Evolutionary conservation across 2,113 vertebrate species (phyloP).

Genomic region (Potamarius usumacintae): DNA sequence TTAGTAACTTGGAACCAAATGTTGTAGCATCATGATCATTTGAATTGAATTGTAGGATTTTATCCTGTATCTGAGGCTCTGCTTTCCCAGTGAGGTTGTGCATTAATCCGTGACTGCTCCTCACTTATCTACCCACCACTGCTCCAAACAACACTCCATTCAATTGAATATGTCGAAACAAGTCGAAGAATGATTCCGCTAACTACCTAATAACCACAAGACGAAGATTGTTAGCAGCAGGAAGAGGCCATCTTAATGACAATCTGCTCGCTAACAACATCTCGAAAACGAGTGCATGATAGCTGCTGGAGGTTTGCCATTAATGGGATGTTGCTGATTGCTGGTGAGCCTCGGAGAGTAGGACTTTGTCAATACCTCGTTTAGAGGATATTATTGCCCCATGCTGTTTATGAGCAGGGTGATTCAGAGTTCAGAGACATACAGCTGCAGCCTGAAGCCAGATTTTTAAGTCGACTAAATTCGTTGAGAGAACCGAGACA

Average conservation of each 20-base stretch:
- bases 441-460: neutral
- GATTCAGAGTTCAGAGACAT: conserved; percentile 31
- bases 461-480: neutral
- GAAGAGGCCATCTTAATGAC: conserved; percentile 9
- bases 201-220: conserved; percentile 8
- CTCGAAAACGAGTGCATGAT: conserved; percentile 2
- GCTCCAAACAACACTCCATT: neutral
- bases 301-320: conserved; percentile 10
- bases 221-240: neutral
- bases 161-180: neutral
- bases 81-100: neutral
- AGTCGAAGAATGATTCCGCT: conserved; percentile 1
- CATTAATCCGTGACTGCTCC: neutral
- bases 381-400: conserved; percentile 30
- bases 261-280: conserved; percentile 1
- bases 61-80: neutral
- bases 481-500: neutral
- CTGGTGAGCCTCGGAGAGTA: conserved; percentile 7
- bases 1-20: neutral
- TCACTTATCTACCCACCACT: neutral
- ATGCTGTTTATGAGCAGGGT: conserved; percentile 12
- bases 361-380: conserved; percentile 37
- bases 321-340: neutral
- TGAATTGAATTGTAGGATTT: neutral
- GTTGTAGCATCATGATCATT: neutral